phyloP scores from a whole-genome alignment of 1,140 invertebrate species.

The Neodiprion virginianus region DNA sequence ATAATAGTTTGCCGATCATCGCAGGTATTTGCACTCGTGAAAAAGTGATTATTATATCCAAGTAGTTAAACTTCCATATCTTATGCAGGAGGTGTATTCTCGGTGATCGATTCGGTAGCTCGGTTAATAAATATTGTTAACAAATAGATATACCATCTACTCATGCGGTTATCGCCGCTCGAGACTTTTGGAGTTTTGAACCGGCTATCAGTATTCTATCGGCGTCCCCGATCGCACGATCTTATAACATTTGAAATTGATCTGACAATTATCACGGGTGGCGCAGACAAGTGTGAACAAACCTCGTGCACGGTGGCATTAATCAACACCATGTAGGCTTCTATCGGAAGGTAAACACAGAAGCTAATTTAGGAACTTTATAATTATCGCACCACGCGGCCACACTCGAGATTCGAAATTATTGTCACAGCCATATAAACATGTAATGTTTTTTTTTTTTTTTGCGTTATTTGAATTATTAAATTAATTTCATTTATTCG shows the following conservation, averaged over 20 bases:
- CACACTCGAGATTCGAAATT: too few species aligned
- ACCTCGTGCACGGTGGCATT: not conserved
- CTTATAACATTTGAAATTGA: not conserved
- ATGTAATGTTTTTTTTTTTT: too few species aligned
- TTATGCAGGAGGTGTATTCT: not conserved
- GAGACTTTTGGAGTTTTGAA: not conserved
- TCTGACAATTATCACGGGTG: not conserved
- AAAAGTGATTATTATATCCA: not conserved
- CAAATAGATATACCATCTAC: too few species aligned
- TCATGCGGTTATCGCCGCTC: too few species aligned
- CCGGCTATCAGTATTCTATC: not conserved
- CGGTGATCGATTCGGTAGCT: not conserved
- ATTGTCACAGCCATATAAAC: too few species aligned
- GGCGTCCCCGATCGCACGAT: not conserved
- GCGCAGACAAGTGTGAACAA: not conserved
- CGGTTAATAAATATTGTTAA: too few species aligned
- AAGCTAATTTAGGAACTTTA: too few species aligned
- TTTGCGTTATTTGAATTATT: too few species aligned
- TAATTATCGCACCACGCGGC: too few species aligned
- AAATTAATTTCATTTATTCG: not conserved
- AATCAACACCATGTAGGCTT: too few species aligned
- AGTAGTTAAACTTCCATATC: not conserved
- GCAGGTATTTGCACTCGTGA: conserved; percentile 38
- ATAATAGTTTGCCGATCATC: conserved; percentile 54
- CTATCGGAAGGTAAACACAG: too few species aligned